These are phyloP conservation scores for Conops quadrifasciatus DNA, from an alignment of 2,888 invertebrate species.

Conservation along the genomic window DNA sequence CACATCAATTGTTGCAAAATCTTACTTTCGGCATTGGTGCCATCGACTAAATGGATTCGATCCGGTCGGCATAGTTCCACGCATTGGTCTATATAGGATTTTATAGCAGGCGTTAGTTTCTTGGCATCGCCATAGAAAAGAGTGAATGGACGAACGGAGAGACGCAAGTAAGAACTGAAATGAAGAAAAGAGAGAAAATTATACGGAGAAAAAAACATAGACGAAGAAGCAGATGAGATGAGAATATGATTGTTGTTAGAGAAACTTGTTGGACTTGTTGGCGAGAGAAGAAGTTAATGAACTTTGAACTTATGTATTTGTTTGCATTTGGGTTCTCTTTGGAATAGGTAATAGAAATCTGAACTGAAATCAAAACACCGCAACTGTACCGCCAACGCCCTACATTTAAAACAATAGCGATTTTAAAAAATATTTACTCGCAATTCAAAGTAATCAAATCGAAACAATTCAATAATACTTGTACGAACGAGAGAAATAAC, in stretches of 20 bases:
- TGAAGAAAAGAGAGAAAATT: conserved; percentile 20
- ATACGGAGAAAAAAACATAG: not conserved
- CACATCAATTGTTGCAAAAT: conserved; percentile 79
- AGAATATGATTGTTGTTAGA: not conserved
- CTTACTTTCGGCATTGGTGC: conserved; percentile 82
- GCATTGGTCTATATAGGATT: conserved; percentile 80
- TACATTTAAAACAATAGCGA: no score
- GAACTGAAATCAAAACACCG: no score
- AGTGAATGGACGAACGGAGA: conserved; percentile 47
- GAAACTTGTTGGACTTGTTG: conserved; percentile 3
- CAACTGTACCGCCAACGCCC: not conserved
- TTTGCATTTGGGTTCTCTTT: no score
- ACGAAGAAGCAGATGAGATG: not conserved
- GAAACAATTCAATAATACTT: no score
- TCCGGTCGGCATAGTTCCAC: conserved; percentile 85
- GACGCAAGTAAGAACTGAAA: conserved; percentile 48
- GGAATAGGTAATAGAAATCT: no score
- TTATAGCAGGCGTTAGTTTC: conserved; percentile 66
- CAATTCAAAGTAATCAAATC: no score
- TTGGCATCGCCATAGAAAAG: conserved; percentile 65
- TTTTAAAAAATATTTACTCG: no score
- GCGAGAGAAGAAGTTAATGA: no score
- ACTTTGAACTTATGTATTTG: no score
- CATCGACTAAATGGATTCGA: conserved; percentile 90
- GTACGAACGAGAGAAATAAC: no score